Conservation (phyloP, 2,888 invertebrate genomes). For the Dusona sp. region DNA sequence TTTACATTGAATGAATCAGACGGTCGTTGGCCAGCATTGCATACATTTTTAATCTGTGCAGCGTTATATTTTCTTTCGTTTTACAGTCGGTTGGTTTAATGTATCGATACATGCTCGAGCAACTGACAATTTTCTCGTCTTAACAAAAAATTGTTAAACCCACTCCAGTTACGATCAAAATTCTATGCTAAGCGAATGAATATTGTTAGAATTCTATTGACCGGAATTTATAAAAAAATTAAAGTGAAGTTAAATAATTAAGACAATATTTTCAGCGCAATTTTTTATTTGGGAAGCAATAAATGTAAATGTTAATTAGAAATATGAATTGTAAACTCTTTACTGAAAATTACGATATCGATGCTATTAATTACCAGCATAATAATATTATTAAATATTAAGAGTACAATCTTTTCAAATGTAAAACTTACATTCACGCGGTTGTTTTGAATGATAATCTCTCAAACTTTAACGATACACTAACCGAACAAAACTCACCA, state of each 20-base stretch:
- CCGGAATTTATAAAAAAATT: neutral
- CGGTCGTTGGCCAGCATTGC: neutral
- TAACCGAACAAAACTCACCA: neutral
- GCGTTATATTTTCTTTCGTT: neutral
- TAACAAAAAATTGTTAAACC: neutral
- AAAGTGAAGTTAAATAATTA: neutral
- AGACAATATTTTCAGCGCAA: neutral
- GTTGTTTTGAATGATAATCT: neutral
- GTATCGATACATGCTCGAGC: neutral
- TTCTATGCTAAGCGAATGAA: too few relatives aligned
- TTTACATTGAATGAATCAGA: neutral
- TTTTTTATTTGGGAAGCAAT: neutral
- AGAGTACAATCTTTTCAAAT: neutral
- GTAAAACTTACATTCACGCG: neutral
- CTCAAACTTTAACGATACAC: neutral
- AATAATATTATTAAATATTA: neutral
- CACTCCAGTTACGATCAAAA: neutral
- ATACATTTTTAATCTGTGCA: neutral
- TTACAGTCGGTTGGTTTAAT: too few relatives aligned
- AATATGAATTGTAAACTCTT: too few relatives aligned
- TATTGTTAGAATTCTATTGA: neutral
- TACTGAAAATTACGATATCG: too few relatives aligned
- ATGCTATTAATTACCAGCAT: neutral
- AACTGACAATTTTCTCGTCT: neutral
- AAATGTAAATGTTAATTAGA: neutral